These are phyloP conservation scores for Chaetodon trifasciatus DNA, from an alignment of 2,797 vertebrate species.

Conservation along the genomic window DNA sequence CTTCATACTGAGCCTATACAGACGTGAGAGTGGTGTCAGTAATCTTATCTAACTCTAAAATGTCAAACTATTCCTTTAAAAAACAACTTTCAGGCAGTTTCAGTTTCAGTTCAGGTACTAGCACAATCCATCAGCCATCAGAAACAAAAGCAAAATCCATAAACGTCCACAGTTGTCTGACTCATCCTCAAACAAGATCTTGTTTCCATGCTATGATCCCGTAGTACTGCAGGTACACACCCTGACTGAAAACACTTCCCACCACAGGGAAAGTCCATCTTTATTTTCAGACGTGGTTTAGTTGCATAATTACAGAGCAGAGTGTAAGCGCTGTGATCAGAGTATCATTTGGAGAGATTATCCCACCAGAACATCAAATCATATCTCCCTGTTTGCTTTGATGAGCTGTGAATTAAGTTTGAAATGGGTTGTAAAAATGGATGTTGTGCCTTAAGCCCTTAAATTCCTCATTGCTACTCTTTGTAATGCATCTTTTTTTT, in stretches of 20 bases:
- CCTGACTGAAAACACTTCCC: slow-evolving; percentile 1
- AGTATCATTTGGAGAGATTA: slow-evolving; percentile 36
- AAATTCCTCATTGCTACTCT: background rate
- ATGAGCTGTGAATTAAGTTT: slow-evolving; percentile 8
- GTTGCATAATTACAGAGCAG: slow-evolving; percentile 45
- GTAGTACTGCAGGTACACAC: slow-evolving; percentile 27
- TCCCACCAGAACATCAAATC: slow-evolving; percentile 1
- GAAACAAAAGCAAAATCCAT: background rate
- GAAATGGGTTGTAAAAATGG: background rate
- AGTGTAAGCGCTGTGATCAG: slow-evolving; percentile 6
- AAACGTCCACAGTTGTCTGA: background rate
- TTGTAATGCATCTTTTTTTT: background rate
- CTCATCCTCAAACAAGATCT: no score
- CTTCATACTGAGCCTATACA: background rate
- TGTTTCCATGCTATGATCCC: background rate
- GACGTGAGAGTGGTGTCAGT: background rate
- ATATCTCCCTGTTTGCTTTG: slow-evolving; percentile 5
- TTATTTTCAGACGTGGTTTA: slow-evolving; percentile 37
- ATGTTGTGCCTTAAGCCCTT: background rate
- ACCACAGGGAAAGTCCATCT: slow-evolving; percentile 23
- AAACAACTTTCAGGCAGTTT: background rate
- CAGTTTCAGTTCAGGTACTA: background rate
- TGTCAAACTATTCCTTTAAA: background rate
- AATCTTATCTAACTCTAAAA: background rate
- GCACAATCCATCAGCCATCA: background rate